Evolutionary conservation across 2,797 vertebrate species (phyloP).

Genomic region (Eremophila alpestris): DNA sequence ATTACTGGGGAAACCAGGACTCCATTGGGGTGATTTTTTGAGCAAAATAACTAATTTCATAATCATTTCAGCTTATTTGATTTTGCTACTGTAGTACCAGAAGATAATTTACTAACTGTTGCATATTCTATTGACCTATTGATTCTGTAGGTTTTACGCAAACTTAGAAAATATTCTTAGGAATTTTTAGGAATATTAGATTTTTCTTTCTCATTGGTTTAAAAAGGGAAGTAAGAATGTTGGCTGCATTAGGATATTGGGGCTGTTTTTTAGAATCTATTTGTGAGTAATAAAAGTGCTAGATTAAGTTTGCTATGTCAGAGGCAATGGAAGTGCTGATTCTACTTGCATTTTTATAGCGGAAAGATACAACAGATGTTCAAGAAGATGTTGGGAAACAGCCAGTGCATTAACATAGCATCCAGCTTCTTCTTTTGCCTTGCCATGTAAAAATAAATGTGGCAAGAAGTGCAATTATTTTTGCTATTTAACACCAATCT

Average conservation of each 20-base stretch:
- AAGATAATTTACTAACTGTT: neutral
- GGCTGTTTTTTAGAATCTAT: neutral
- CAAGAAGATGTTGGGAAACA: neutral
- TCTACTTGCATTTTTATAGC: neutral
- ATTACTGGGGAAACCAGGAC: neutral
- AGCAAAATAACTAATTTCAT: neutral
- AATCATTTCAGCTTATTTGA: neutral
- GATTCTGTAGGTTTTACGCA: neutral
- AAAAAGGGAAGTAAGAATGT: neutral
- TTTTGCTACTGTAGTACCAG: neutral
- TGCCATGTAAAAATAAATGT: neutral
- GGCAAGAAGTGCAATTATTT: neutral
- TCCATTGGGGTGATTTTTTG: neutral
- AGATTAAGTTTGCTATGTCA: neutral
- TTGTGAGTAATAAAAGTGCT: neutral
- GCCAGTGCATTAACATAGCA: neutral
- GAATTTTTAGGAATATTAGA: neutral
- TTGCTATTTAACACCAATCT: neutral
- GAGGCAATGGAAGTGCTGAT: neutral
- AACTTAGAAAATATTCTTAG: neutral
- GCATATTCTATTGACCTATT: neutral
- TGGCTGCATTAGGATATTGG: neutral
- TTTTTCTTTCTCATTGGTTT: neutral
- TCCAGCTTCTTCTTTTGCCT: neutral
- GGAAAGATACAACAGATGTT: neutral